These are phyloP conservation scores for Gandaritis pyraliata DNA, from an alignment of 2,888 invertebrate species.

Conservation along the genomic window DNA sequence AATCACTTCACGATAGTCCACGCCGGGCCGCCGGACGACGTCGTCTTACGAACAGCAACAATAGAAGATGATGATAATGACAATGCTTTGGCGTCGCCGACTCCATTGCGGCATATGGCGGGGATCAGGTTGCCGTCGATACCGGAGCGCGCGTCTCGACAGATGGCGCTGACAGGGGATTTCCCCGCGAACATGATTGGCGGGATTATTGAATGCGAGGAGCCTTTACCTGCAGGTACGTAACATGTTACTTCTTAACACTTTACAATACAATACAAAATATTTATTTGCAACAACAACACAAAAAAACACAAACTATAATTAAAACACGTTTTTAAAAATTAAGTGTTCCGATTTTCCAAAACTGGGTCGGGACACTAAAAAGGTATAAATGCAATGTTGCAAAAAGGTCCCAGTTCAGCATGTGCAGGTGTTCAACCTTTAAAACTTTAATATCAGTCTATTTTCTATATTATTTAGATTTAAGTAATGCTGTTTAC, in stretches of 20 bases:
- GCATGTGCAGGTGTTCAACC: too few species aligned
- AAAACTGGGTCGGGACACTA: too few species aligned
- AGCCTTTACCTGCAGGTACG: constrained; percentile 93
- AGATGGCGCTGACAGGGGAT: constrained; percentile 83
- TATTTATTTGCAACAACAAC: too few species aligned
- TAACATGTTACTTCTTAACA: not conserved
- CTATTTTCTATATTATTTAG: too few species aligned
- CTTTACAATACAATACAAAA: too few species aligned
- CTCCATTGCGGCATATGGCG: constrained; percentile 88
- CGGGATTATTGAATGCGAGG: constrained; percentile 87
- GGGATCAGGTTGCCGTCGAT: constrained; percentile 92
- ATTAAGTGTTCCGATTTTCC: too few species aligned
- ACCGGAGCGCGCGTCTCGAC: constrained; percentile 87
- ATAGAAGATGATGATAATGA: constrained; percentile 76
- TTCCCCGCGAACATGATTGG: constrained; percentile 82
- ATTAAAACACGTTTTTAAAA: too few species aligned
- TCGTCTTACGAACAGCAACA: constrained; percentile 76
- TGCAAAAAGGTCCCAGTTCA: too few species aligned
- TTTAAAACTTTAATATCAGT: too few species aligned
- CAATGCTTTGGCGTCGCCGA: constrained; percentile 81
- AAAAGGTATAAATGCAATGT: too few species aligned
- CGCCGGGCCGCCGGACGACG: constrained; percentile 79
- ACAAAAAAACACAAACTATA: too few species aligned
- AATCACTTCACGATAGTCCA: constrained; percentile 84
- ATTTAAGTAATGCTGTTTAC: too few species aligned